Evolutionary conservation across 2,797 vertebrate genomes (phyloP).

Genomic region (Psittacula echo): DNA sequence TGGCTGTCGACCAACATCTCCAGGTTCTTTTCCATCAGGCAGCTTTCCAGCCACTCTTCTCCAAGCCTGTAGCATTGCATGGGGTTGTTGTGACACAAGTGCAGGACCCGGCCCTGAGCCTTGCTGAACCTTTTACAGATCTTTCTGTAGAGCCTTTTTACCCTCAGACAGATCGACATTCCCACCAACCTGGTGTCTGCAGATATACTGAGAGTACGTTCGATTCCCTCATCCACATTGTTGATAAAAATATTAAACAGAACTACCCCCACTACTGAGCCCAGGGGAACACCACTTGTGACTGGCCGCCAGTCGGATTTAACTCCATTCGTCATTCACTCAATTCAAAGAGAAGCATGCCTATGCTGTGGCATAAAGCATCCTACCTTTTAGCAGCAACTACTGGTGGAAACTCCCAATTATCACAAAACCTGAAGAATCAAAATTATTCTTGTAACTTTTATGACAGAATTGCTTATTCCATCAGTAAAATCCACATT

Average conservation of each 20-base stretch:
- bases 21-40: rapidly evolving
- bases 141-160: neutral
- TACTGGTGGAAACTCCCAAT: neutral
- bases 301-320: neutral
- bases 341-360: neutral
- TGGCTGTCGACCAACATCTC: rapidly evolving
- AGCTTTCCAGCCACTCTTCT: neutral
- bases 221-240: neutral
- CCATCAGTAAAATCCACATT: neutral
- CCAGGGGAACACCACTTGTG: neutral
- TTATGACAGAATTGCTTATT: neutral
- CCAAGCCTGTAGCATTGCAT: neutral
- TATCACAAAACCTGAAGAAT: neutral
- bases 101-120: rapidly evolving
- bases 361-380: neutral
- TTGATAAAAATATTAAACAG: neutral
- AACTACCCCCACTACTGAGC: neutral
- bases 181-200: neutral
- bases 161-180: neutral
- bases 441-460: neutral
- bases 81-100: neutral
- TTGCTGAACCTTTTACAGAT: neutral
- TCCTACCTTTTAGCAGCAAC: neutral
- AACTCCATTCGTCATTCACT: neutral
- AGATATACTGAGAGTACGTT: neutral